Conservation (phyloP, 2,113 vertebrate species). For the Ictalurus furcatus region DNA sequence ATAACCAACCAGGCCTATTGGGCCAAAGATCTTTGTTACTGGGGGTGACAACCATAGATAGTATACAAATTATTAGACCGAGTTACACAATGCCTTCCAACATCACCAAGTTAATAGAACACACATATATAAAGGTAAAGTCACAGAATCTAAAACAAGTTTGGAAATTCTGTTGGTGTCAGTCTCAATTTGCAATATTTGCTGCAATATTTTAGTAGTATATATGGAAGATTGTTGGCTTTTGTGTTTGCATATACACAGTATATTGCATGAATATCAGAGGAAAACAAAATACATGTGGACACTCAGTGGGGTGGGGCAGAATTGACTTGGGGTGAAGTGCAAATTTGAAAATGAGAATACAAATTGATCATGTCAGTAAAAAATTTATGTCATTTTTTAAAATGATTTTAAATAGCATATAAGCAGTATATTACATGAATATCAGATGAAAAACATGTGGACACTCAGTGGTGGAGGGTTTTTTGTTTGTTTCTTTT, state of each 20-base stretch:
- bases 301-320: background rate
- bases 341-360: no score
- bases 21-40: background rate
- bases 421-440: no score
- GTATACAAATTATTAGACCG: background rate
- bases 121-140: background rate
- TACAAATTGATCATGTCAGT: no score
- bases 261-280: background rate
- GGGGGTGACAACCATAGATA: background rate
- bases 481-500: no score
- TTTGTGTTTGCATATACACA: background rate
- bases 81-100: background rate
- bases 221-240: background rate
- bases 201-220: no score
- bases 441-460: no score
- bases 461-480: no score
- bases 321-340: no score
- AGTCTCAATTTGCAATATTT: background rate
- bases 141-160: background rate
- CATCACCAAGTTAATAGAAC: background rate
- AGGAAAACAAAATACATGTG: background rate
- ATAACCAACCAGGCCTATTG: background rate
- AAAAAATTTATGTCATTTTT: no score
- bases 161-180: background rate
- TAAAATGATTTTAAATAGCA: no score